Evolutionary conservation across 1,140 invertebrate species (phyloP), one percentile per base, ranked within the genome.

Genomic region (Brachionus calyciflorus): DNA sequence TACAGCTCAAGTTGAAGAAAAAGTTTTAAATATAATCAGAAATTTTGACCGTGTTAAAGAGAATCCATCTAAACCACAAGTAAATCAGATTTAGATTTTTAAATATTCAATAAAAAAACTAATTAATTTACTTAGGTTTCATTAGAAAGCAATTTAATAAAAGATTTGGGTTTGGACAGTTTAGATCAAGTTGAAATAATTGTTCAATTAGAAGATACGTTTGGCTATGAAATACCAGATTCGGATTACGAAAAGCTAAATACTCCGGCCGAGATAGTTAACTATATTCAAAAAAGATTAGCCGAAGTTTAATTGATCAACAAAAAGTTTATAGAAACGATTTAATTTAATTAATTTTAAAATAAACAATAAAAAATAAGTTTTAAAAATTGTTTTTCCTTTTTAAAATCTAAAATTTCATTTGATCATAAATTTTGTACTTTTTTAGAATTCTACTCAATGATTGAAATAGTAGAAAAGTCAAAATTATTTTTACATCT

Each of bases 141-240:
- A 0, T 37, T 77, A n/a, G 41, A 63, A 48, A 77, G 21, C 2
- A 75, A 79, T 53, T 78, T 79, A 53, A 77, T 79, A 40, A 77
- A 79, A 17, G 79, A 79, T 48, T 48, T 79, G 12, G 79, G 79
- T 49, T 40, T 79, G 77, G 79, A 79, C 46, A 76, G 65, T 78
- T 76, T 79, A 37, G 79, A 79, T 70, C 79, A 79, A 37, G 78
- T 79, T 17, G 79, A 79, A 77, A 69, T 79, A n/a, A 77, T 79
- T 46, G 79, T 79, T 78, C 65, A 60, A 40, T 17, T 79, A 28
- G 79, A 79, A 48, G 77, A 79, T 55, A 51, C 78, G n/a, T 79
- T 78, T 76, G 77, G 77, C 6, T 76, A 55, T 76, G 70, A 76
- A 46, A 76, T 76, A 21, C 70, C 70, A 12, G 70, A 76, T 46